Conservation (phyloP, 2,797 vertebrate species). For the Sebastes diploproa region DNA sequence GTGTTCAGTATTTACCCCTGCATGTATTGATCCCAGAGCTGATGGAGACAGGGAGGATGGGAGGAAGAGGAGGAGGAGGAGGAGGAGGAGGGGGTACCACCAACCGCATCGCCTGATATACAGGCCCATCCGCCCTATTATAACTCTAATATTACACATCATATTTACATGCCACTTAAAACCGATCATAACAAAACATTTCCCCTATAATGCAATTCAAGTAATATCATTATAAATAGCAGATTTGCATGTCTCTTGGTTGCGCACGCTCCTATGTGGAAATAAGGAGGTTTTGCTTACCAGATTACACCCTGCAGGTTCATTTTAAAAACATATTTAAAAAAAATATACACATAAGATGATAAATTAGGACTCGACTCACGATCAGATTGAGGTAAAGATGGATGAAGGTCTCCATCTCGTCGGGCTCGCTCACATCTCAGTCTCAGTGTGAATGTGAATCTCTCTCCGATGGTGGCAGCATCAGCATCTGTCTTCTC, state of each 20-base stretch:
- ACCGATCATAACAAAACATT: background rate
- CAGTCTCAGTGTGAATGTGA: constrained; percentile 57
- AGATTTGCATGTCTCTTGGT: background rate
- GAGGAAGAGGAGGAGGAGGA: constrained; percentile 18
- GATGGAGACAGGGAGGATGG: constrained; percentile 60
- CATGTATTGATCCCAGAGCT: constrained; percentile 73
- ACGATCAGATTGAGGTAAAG: constrained; percentile 62
- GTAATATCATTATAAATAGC: background rate
- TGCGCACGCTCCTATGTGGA: constrained; percentile 7
- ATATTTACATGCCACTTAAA: background rate
- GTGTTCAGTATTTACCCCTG: constrained; percentile 59
- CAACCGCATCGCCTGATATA: constrained; percentile 70
- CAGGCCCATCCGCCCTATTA: constrained; percentile 66
- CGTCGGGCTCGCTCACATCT: constrained; percentile 55
- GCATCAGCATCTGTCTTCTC: constrained; percentile 67
- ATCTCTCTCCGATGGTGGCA: constrained; percentile 37
- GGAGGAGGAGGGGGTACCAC: constrained; percentile 38
- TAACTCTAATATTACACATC: constrained; percentile 9
- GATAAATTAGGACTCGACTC: constrained; percentile 49
- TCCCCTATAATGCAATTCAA: background rate
- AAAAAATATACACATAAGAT: background rate
- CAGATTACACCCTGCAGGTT: background rate
- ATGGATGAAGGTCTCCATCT: constrained; percentile 76
- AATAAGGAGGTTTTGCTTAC: background rate
- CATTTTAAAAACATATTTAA: background rate